Evolutionary conservation across 2,888 invertebrate species (phyloP).

Genomic region (Scaptomyza caliginosa): DNA sequence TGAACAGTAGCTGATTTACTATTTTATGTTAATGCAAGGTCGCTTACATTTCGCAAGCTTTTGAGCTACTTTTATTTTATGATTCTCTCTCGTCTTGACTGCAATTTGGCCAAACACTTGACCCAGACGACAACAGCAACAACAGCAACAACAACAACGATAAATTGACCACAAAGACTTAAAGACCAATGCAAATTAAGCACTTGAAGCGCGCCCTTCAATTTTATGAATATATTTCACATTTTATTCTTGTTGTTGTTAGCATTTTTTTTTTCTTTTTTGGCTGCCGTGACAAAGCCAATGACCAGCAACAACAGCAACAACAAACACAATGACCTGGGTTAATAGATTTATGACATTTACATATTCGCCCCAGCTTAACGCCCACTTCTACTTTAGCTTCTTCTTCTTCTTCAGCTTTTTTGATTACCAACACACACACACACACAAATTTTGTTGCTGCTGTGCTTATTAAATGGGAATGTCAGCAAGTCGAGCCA

Average conservation of each 20-base stretch:
- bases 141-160: neutral
- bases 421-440: constrained; percentile 51
- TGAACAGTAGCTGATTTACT: constrained; percentile 17
- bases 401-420: neutral
- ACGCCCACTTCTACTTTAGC: constrained; percentile 7
- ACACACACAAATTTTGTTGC: constrained; percentile 40
- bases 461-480: constrained; percentile 50
- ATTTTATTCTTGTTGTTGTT: neutral
- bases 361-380: constrained; percentile 45
- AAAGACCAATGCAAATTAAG: constrained; percentile 33
- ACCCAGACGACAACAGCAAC: constrained; percentile 10
- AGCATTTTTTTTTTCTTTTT: constrained; percentile 1
- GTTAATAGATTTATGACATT: constrained; percentile 65
- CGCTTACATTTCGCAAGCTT: neutral
- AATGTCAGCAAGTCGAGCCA: constrained; percentile 70
- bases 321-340: constrained; percentile 33
- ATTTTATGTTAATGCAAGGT: constrained; percentile 25
- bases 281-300: constrained; percentile 39
- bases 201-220: constrained; percentile 36
- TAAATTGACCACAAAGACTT: constrained; percentile 16
- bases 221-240: constrained; percentile 27
- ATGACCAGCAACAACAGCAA: constrained; percentile 30
- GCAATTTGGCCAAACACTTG: constrained; percentile 34
- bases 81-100: constrained; percentile 12
- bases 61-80: constrained; percentile 9